Percentiles rank a stretch among this genome's conserved stretches.
Evolutionary conservation across 64 coral and sea anemone genomes (phyloP).

Genomic region (Actinia equina): DNA sequence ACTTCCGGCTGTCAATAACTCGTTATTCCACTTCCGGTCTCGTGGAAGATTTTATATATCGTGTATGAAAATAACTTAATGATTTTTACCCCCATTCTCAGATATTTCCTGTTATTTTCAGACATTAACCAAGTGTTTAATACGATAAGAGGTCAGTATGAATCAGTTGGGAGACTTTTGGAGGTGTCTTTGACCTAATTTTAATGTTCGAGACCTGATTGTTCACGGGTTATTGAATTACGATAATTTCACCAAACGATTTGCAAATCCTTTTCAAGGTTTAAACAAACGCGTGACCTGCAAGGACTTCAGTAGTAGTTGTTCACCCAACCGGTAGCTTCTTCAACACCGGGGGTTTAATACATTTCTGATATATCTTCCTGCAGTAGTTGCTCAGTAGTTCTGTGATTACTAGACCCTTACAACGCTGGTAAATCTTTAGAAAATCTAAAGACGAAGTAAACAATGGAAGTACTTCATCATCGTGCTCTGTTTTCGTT

Average conservation of each 20-base stretch:
- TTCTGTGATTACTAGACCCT: background rate
- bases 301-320: background rate
- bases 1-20: slow-evolving; percentile 33
- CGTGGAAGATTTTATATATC: slow-evolving; percentile 4
- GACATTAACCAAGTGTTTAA: slow-evolving; percentile 3
- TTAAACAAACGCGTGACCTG: slow-evolving; percentile 7
- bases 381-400: background rate
- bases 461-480: background rate
- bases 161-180: background rate
- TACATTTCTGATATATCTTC: background rate
- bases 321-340: background rate
- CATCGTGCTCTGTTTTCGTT: background rate
- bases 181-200: slow-evolving; percentile 5
- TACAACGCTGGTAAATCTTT: background rate
- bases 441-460: background rate
- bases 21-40: slow-evolving; percentile 35
- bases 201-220: background rate
- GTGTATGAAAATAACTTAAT: background rate
- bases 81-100: background rate
- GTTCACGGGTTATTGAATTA: slow-evolving; percentile 15
- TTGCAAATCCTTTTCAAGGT: slow-evolving; percentile 15
- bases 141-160: slow-evolving; percentile 27
- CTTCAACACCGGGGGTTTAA: background rate
- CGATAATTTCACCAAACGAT: slow-evolving; percentile 3
- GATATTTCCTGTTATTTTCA: slow-evolving; percentile 11